Base-by-base conservation (phyloP, 2,888 invertebrate genomes). In the Dorcus hopei region DNA sequence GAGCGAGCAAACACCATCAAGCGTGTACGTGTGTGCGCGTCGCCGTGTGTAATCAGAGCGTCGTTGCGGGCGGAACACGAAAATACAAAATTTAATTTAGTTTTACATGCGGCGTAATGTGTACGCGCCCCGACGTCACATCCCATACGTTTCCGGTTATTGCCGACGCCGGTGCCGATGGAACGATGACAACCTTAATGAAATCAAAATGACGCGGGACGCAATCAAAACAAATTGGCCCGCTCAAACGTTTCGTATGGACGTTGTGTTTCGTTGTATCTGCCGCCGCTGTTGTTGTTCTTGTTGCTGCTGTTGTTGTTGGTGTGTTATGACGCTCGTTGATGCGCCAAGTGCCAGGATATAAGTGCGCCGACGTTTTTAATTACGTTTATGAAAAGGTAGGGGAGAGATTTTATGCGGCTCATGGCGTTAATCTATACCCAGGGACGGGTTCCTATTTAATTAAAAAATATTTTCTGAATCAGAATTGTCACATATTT, bases 61-160 rank as follows among this genome's bases (percentile, higher is more conserved):
- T 33, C 26, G 26, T 33, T 33, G 26, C 26, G 26, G 26, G 42
- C 9, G 11, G 42, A 69, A 70, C 71, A 68, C 64, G 70, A 72
- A 73, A 73, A 73, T 72, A 72, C 70, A 71, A 72, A 74, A 75
- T 74, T 75, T 74, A 74, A 75, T 75, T 74, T 74, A 72, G 74
- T 74, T 75, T 75, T 74, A 74, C 72, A 71, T 68, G 70, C 66
- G 68, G 64, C 64, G 66, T 70, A 62, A 66, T 67, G 67, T 68
- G 68, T 71, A 69, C 70, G 69, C 70, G 70, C 68, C 48, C 39
- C 52, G 42, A 33, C 16, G 42, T 42, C 42, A 33, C 26, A 33
- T 33, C 42, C 42, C 42, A 16, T 42, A 16, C 16, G 11, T 42
- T 16, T 16, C 11, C 42, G 42, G 42, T 16, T 16, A 16, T 42